Evolutionary conservation across 2,888 invertebrate species (phyloP).

Genomic region (Dyspetes luteomarginatus): DNA sequence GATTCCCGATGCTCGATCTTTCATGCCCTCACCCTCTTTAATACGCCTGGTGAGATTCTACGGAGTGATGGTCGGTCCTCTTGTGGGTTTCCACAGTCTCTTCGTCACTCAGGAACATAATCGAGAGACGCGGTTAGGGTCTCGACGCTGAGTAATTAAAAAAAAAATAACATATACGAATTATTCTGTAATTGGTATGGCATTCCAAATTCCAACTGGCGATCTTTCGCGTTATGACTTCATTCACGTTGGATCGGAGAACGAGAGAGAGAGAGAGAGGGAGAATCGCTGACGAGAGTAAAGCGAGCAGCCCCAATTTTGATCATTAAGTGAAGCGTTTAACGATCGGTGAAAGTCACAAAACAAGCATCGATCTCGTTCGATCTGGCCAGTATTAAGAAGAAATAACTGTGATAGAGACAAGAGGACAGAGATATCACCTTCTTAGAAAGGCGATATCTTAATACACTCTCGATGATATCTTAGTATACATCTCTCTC

Average conservation of each 20-base stretch:
- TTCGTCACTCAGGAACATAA: slow-evolving; percentile 50
- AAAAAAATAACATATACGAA: slow-evolving; percentile 38
- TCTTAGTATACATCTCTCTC: too few relatives aligned
- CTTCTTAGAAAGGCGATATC: too few relatives aligned
- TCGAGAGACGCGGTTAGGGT: too few relatives aligned
- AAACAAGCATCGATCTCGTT: background rate
- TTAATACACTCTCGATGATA: too few relatives aligned
- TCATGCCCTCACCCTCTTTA: slow-evolving; percentile 18
- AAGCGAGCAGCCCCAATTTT: background rate
- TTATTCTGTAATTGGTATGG: slow-evolving; percentile 79
- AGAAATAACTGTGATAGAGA: too few relatives aligned
- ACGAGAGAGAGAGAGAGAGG: slow-evolving; percentile 27
- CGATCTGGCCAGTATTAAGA: slow-evolving; percentile 5
- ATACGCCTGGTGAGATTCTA: slow-evolving; percentile 12
- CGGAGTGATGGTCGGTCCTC: slow-evolving; percentile 53
- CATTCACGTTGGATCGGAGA: slow-evolving; percentile 71
- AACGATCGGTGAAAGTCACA: slow-evolving; percentile 25
- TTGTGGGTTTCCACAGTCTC: slow-evolving; percentile 41
- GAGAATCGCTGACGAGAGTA: background rate
- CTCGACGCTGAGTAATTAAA: slow-evolving; percentile 22
- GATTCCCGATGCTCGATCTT: slow-evolving; percentile 42
- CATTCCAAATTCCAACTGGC: slow-evolving; percentile 73
- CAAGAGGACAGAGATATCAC: too few relatives aligned
- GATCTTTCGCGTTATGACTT: slow-evolving; percentile 80
- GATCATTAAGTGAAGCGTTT: slow-evolving; percentile 6